A percentile compares a stretch with the other conserved stretches of the same genome.
These are phyloP conservation scores for Anas platyrhynchos DNA, from an alignment of 2,113 vertebrate genomes.

Conservation along the genomic window DNA sequence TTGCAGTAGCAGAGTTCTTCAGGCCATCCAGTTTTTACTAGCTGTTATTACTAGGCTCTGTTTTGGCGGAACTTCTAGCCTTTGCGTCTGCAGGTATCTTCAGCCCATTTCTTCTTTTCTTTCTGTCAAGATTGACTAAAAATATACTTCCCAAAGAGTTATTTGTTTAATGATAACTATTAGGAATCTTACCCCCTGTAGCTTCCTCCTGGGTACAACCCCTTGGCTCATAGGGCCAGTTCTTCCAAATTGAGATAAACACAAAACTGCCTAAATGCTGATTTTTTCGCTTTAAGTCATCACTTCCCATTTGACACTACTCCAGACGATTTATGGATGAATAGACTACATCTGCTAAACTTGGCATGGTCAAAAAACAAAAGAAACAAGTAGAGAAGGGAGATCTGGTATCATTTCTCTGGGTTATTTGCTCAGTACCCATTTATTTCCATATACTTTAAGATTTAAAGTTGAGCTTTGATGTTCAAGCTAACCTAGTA, in stretches of 20 bases:
- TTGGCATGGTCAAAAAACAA: not conserved
- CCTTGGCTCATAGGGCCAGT: not conserved
- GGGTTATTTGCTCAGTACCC: accelerated
- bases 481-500: not conserved
- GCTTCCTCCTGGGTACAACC: not conserved
- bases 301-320: not conserved
- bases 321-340: not conserved
- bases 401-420: not conserved
- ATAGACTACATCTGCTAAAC: not conserved
- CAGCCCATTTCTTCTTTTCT: not conserved
- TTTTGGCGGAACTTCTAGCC: not conserved
- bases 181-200: not conserved
- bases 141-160: not conserved
- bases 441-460: not conserved
- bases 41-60: not conserved
- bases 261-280: not conserved
- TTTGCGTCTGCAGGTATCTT: not conserved
- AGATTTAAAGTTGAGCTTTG: not conserved
- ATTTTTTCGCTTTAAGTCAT: not conserved
- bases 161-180: not conserved
- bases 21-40: not conserved
- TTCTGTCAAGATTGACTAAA: not conserved
- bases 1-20: not conserved
- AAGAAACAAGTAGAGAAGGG: not conserved
- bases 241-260: not conserved